These are phyloP conservation scores for Corythucha ciliata DNA, from an alignment of 2,888 invertebrate genomes.

Conservation along the genomic window DNA sequence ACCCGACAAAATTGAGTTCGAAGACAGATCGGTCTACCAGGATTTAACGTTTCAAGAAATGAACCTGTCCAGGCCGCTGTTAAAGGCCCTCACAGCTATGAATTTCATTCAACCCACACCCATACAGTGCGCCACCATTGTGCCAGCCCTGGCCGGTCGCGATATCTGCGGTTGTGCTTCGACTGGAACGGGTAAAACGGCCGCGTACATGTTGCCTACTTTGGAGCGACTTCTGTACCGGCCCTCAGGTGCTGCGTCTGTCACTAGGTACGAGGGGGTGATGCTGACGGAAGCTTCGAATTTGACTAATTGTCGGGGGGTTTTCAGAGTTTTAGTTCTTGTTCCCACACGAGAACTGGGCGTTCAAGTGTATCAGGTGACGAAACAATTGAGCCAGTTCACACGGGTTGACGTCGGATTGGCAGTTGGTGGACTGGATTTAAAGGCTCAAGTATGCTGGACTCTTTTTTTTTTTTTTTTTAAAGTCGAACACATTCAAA, in stretches of 20 bases:
- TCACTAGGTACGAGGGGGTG: too few relatives aligned
- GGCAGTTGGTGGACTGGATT: constrained; percentile 79
- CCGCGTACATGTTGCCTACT: constrained; percentile 96
- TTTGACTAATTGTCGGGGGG: too few relatives aligned
- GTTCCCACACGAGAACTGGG: constrained; percentile 97
- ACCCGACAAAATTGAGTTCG: constrained; percentile 44
- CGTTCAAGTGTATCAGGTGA: constrained; percentile 93
- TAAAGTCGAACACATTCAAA: neutral
- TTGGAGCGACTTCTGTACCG: constrained; percentile 85
- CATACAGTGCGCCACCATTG: constrained; percentile 91
- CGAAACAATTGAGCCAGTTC: constrained; percentile 80
- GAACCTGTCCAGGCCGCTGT: constrained; percentile 87
- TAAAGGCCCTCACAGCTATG: constrained; percentile 82
- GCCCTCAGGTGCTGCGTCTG: constrained; percentile 53
- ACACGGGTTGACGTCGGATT: constrained; percentile 71
- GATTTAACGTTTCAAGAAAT: constrained; percentile 78
- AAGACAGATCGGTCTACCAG: constrained; percentile 57
- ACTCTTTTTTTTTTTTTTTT: neutral
- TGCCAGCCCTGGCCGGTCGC: constrained; percentile 80
- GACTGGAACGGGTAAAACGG: constrained; percentile 96
- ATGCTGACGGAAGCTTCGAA: too few relatives aligned
- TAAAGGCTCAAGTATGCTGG: constrained; percentile 52
- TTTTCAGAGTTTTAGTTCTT: constrained; percentile 68
- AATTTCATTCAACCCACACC: constrained; percentile 93
- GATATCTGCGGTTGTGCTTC: constrained; percentile 99